phyloP scores from a whole-genome alignment of 2,113 vertebrate species.

The Barbus barbus region DNA sequence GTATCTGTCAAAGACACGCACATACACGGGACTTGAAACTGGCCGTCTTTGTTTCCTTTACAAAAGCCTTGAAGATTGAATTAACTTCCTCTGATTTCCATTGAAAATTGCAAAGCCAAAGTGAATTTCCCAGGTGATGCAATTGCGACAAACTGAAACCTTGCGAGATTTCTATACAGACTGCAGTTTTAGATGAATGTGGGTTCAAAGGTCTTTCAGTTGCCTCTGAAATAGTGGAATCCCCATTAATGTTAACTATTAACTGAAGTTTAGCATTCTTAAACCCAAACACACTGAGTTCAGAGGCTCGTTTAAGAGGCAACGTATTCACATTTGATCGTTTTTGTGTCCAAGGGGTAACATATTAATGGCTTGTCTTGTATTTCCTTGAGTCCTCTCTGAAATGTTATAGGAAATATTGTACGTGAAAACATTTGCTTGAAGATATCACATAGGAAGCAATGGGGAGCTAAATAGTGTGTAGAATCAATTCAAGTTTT shows the following conservation, averaged over 20 bases:
- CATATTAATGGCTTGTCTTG: conserved; percentile 27
- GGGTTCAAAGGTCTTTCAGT: neutral
- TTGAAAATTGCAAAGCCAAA: neutral
- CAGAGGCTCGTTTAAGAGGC: neutral
- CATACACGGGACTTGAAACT: neutral
- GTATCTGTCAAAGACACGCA: neutral
- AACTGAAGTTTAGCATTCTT: neutral
- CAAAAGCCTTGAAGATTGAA: neutral
- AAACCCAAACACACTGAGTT: neutral
- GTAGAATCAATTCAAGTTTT: neutral
- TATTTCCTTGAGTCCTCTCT: neutral
- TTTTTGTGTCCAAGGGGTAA: neutral
- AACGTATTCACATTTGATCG: neutral
- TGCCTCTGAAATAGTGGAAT: neutral
- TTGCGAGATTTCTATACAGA: neutral
- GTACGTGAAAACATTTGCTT: neutral
- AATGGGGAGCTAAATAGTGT: conserved; percentile 17
- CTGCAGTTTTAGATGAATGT: neutral
- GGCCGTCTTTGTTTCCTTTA: neutral
- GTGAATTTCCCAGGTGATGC: neutral
- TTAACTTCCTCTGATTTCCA: neutral
- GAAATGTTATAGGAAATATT: neutral
- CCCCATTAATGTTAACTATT: neutral
- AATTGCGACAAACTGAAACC: neutral
- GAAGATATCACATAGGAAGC: conserved; percentile 1